Evolutionary conservation across 2,888 invertebrate species (phyloP).

Genomic region (Anticlea derivata): DNA sequence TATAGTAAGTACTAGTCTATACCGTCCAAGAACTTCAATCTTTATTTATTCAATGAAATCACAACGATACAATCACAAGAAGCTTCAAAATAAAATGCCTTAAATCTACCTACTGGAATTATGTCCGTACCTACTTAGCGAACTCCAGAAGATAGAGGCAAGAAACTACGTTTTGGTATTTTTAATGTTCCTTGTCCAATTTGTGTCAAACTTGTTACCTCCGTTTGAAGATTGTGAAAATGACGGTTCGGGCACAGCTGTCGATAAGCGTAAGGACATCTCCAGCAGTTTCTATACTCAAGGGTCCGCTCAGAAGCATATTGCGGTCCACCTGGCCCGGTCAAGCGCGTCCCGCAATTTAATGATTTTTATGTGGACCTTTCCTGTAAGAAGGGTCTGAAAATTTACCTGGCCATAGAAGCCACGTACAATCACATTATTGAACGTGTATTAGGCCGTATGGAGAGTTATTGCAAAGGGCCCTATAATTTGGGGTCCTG

Average conservation of each 20-base stretch:
- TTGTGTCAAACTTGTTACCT: too few relatives aligned
- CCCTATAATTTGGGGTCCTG: conserved; percentile 47
- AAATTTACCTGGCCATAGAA: conserved; percentile 64
- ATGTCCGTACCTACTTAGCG: too few relatives aligned
- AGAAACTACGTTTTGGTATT: too few relatives aligned
- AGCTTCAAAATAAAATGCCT: too few relatives aligned
- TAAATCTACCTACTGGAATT: too few relatives aligned
- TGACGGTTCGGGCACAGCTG: background rate
- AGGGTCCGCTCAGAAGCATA: conserved; percentile 42
- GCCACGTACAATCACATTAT: conserved; percentile 64
- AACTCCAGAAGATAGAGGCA: too few relatives aligned
- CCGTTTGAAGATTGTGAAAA: background rate
- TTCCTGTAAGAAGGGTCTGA: conserved; percentile 59
- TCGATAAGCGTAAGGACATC: background rate
- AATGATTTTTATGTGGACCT: conserved; percentile 70
- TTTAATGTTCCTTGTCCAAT: too few relatives aligned
- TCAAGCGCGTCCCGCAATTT: conserved; percentile 60
- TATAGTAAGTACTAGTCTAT: too few relatives aligned
- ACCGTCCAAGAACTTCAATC: too few relatives aligned
- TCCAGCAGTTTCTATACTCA: conserved; percentile 5
- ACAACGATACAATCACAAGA: too few relatives aligned
- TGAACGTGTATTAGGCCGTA: conserved; percentile 68
- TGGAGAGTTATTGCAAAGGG: conserved; percentile 55
- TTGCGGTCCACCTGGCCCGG: conserved; percentile 56
- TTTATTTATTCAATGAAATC: too few relatives aligned